Evolutionary conservation across 2,113 vertebrate genomes (phyloP).

Genomic region (Neolamprologus cancellatus): DNA sequence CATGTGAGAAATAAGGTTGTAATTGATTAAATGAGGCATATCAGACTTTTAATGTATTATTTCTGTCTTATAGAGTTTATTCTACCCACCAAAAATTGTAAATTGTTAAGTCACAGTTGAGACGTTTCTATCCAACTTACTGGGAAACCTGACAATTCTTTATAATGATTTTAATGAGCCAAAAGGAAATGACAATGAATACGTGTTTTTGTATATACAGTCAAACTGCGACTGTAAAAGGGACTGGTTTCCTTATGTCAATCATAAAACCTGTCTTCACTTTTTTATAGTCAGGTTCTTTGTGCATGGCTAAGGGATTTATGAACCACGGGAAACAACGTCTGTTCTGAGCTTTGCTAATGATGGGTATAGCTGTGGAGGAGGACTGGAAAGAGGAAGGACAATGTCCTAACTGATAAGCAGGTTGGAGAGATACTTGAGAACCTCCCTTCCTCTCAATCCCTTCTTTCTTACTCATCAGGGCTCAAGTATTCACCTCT

Average conservation of each 20-base stretch:
- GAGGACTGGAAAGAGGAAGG: conserved; percentile 28
- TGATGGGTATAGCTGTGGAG: conserved; percentile 44
- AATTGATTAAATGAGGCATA: background rate
- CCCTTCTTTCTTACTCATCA: conserved; percentile 30
- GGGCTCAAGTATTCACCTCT: conserved; percentile 47
- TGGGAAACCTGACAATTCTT: background rate
- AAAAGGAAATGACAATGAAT: background rate
- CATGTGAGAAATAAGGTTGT: background rate
- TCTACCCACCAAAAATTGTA: background rate
- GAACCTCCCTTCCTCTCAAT: conserved; percentile 37
- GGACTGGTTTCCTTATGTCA: background rate
- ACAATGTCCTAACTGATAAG: conserved; percentile 51
- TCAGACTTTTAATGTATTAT: background rate
- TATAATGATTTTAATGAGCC: background rate
- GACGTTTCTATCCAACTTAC: background rate
- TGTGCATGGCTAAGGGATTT: conserved; percentile 22
- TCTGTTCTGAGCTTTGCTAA: conserved; percentile 36
- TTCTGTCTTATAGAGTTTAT: background rate
- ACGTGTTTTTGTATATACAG: background rate
- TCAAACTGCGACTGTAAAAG: background rate
- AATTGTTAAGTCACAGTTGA: background rate
- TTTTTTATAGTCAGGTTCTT: background rate
- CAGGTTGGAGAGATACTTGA: conserved; percentile 28
- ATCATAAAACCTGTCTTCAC: conserved; percentile 8
- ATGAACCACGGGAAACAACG: background rate